Evolutionary conservation across 2,797 vertebrate genomes (phyloP).

Genomic region (Darevskia nairensis): DNA sequence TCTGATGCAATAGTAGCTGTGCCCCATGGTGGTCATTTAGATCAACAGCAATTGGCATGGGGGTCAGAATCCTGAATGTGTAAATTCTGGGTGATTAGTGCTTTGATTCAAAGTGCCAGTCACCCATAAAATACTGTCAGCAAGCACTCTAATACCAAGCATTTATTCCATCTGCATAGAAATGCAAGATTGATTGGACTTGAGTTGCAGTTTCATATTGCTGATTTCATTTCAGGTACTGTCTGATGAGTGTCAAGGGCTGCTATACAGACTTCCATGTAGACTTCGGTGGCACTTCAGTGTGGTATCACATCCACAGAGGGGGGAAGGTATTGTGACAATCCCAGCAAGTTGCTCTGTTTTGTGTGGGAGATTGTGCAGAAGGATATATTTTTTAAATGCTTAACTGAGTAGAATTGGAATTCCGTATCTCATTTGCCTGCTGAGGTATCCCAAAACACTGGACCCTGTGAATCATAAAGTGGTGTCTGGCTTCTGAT

Average conservation of each 20-base stretch:
- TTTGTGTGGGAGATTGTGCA: neutral
- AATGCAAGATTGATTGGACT: neutral
- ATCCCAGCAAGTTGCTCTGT: neutral
- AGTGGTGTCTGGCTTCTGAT: neutral
- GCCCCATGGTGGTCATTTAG: neutral
- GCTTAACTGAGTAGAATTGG: neutral
- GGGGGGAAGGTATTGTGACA: constrained; percentile 90
- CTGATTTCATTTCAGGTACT: constrained; percentile 84
- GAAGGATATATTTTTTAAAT: neutral
- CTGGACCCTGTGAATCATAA: neutral
- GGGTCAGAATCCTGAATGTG: neutral
- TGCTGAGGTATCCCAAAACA: neutral
- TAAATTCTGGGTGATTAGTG: neutral
- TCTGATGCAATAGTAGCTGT: neutral
- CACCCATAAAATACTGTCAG: neutral
- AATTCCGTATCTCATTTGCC: neutral
- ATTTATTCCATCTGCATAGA: neutral
- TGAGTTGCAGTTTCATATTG: constrained; percentile 16
- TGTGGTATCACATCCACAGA: constrained; percentile 97
- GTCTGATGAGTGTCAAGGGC: constrained; percentile 98
- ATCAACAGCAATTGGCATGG: neutral
- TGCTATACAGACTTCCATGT: constrained; percentile 99
- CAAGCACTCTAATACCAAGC: neutral
- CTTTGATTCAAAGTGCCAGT: neutral
- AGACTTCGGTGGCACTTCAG: constrained; percentile 97